A percentile compares a stretch with the other conserved stretches of the same genome.
Conservation (phyloP, 2,113 vertebrate species). For the Solea senegalensis region DNA sequence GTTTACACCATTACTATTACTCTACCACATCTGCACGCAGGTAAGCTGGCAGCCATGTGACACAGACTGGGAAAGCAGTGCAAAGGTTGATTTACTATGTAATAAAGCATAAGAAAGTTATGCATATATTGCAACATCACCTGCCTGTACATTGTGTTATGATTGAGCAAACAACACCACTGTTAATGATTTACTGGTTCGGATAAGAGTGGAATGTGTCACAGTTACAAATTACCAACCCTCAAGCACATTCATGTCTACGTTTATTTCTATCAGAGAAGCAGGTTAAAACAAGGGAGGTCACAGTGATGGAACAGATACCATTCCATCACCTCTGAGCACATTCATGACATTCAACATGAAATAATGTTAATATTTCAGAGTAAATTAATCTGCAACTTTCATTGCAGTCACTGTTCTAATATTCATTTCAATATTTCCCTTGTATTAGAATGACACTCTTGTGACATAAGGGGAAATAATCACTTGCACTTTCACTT, state of each 20-base stretch:
- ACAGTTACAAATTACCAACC: slow-evolving; percentile 56
- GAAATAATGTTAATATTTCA: not conserved
- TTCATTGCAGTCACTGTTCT: not conserved
- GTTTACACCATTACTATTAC: not conserved
- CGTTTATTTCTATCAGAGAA: not conserved
- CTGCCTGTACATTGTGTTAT: slow-evolving; percentile 31
- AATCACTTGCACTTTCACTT: too few species aligned
- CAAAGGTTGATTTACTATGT: slow-evolving; percentile 32
- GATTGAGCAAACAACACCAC: slow-evolving; percentile 38
- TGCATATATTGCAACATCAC: slow-evolving; percentile 9
- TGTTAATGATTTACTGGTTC: slow-evolving; percentile 75
- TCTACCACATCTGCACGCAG: not conserved
- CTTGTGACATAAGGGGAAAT: not conserved
- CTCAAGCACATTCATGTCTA: not conserved
- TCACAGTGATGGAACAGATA: slow-evolving; percentile 2
- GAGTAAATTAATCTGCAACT: not conserved
- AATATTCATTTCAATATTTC: too few species aligned
- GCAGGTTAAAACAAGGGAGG: not conserved
- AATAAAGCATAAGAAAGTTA: slow-evolving; percentile 44
- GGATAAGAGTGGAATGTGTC: slow-evolving; percentile 70
- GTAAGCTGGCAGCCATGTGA: too few species aligned
- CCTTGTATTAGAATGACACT: not conserved
- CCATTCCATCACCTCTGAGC: not conserved
- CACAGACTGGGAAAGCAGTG: not conserved
- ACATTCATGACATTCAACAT: not conserved